phyloP scores from a whole-genome alignment of 2,113 vertebrate species.

The Cervus canadensis region DNA sequence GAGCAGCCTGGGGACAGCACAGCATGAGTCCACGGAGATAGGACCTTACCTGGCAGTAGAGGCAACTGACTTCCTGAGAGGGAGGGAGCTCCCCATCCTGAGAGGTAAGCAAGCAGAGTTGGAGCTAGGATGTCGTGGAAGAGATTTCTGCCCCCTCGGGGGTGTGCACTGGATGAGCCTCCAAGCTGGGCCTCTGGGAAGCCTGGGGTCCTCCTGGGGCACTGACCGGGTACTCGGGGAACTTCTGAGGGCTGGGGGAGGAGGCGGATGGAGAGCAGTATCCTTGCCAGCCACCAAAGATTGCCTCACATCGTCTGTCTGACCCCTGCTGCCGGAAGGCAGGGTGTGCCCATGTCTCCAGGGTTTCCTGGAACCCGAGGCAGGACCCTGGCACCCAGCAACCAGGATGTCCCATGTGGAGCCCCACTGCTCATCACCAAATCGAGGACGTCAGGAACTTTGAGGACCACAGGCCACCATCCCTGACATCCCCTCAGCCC shows the following conservation, averaged over 20 bases:
- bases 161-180: neutral
- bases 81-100: neutral
- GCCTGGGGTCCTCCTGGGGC: neutral
- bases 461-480: neutral
- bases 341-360: rapidly evolving
- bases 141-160: neutral
- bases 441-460: neutral
- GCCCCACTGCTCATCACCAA: neutral
- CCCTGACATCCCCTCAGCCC: neutral
- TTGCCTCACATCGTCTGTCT: neutral
- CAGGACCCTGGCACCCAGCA: neutral
- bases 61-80: neutral
- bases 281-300: neutral
- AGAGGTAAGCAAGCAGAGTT: neutral
- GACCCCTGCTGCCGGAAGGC: neutral
- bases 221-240: neutral
- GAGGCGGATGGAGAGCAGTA: neutral
- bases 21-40: rapidly evolving
- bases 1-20: rapidly evolving
- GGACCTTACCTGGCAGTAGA: neutral
- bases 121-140: neutral
- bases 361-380: neutral
- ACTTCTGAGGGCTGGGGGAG: neutral
- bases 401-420: neutral
- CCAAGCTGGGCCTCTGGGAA: neutral